Percentiles rank a stretch among this genome's conserved stretches.
Evolutionary conservation across 1,140 invertebrate genomes (phyloP).

Genomic region (Elysia chlorotica): DNA sequence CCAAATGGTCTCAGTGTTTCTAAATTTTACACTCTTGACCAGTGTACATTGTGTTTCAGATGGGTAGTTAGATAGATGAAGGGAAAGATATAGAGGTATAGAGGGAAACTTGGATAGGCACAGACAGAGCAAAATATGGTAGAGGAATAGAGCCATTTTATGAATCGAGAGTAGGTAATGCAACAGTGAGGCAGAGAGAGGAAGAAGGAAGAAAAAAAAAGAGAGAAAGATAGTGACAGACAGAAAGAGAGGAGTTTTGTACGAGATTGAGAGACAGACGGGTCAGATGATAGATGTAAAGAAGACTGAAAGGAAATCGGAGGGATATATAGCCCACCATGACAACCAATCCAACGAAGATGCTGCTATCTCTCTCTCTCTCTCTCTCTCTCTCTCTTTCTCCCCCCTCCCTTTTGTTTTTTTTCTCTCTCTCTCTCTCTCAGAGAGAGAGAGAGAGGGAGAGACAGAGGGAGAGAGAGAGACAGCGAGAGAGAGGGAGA

Average conservation of each 20-base stretch:
- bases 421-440: too few relatives aligned
- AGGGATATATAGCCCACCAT: too few relatives aligned
- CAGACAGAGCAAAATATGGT: background rate
- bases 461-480: constrained; percentile 1
- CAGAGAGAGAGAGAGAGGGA: constrained; percentile 1
- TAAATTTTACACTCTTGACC: too few relatives aligned
- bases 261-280: background rate
- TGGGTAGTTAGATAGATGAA: background rate
- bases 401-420: too few relatives aligned
- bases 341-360: too few relatives aligned
- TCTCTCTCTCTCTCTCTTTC: too few relatives aligned
- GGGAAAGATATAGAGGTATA: background rate
- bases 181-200: background rate
- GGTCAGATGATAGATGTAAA: background rate
- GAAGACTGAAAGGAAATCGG: background rate
- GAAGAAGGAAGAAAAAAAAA: constrained; percentile 2
- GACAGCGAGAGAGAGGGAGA: background rate
- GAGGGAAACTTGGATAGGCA: background rate
- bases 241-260: background rate
- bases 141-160: background rate
- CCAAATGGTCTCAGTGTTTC: too few relatives aligned
- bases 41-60: too few relatives aligned
- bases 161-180: background rate
- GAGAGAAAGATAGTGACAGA: background rate
- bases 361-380: too few relatives aligned